Conservation (phyloP, 2,113 vertebrate species). For the Labrus mixtus region DNA sequence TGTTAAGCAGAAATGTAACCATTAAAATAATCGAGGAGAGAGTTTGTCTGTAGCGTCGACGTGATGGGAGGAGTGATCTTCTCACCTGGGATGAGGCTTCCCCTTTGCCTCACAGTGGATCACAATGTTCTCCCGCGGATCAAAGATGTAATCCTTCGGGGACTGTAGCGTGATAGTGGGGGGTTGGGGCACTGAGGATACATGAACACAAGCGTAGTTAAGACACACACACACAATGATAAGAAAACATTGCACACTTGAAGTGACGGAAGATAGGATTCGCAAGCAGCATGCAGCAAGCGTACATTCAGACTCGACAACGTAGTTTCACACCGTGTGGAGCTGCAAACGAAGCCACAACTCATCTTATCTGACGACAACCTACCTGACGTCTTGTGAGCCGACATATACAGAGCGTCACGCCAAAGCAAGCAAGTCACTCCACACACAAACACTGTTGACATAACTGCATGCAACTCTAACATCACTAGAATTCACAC, state of each 20-base stretch:
- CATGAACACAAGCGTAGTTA: conserved; percentile 10
- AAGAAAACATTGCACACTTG: neutral
- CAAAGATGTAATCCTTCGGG: conserved; percentile 97
- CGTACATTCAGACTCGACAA: conserved; percentile 10
- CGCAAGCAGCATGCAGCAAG: conserved; percentile 62
- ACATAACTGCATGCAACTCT: conserved; percentile 69
- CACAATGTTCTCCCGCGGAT: conserved; percentile 95
- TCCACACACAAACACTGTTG: conserved; percentile 8
- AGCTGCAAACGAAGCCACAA: conserved; percentile 26
- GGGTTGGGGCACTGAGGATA: conserved; percentile 91
- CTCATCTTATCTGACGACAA: neutral
- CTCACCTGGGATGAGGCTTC: conserved; percentile 94
- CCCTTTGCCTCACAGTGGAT: conserved; percentile 98
- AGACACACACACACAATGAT: conserved; percentile 13
- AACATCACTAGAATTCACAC: conserved; percentile 47
- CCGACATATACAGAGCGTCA: conserved; percentile 28
- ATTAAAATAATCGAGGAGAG: too few species aligned
- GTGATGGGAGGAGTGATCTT: neutral
- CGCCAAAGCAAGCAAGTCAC: conserved; percentile 50
- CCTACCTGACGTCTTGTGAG: conserved; percentile 28
- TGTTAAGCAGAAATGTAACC: too few species aligned
- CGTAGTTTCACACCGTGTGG: neutral
- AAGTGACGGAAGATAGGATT: neutral
- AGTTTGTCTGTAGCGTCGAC: neutral
- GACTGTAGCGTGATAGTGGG: conserved; percentile 96